These are phyloP conservation scores for Porites divaricata DNA, from an alignment of 92 coral and sea anemone genomes.

Conservation along the genomic window DNA sequence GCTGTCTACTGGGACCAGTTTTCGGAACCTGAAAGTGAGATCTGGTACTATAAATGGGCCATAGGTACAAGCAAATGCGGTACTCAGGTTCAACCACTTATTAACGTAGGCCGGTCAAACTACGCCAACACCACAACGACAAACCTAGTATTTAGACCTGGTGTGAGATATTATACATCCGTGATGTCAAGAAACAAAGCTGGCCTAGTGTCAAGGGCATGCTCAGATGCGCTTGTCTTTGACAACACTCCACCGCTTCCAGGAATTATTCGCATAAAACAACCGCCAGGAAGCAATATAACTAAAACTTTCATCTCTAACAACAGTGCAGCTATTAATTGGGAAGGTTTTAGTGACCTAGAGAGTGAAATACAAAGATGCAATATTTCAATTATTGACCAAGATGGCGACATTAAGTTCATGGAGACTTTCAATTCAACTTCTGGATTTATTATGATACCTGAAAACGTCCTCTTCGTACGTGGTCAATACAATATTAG, in stretches of 20 bases:
- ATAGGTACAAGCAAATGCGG: conserved; percentile 87
- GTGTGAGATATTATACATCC: conserved; percentile 78
- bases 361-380: conserved; percentile 77
- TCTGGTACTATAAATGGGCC: conserved; percentile 97
- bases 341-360: conserved; percentile 70
- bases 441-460: conserved; percentile 32
- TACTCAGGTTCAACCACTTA: conserved; percentile 84
- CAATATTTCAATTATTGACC: conserved; percentile 51
- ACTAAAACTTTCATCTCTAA: conserved; percentile 42
- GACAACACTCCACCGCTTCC: conserved; percentile 73
- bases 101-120: conserved; percentile 77
- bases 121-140: conserved; percentile 75
- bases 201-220: conserved; percentile 79
- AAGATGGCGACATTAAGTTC: conserved; percentile 9
- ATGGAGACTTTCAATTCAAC: conserved; percentile 12
- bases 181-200: conserved; percentile 85
- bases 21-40: conserved; percentile 82
- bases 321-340: conserved; percentile 48
- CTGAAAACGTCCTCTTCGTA: background rate
- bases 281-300: conserved; percentile 24
- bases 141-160: conserved; percentile 53
- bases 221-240: conserved; percentile 85
- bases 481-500: conserved; percentile 58
- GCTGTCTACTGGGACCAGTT: conserved; percentile 79
- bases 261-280: conserved; percentile 64